Evolutionary conservation across 2,888 invertebrate species (phyloP).

Genomic region (Agapetus fuscipes): DNA sequence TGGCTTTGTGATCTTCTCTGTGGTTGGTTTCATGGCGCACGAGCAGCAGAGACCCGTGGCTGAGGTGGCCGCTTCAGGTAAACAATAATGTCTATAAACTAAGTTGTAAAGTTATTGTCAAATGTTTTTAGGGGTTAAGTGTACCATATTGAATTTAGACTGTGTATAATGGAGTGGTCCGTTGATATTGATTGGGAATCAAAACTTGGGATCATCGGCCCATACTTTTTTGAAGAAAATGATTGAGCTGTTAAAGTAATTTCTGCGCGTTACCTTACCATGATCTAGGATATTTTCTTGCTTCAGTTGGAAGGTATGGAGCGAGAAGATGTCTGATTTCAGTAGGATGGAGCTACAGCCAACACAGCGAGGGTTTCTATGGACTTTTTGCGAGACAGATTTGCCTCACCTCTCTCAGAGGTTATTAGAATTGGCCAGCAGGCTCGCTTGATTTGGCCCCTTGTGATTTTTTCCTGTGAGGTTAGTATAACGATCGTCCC

Average conservation of each 20-base stretch:
- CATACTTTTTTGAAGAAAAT: no score
- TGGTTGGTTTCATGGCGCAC: slow-evolving; percentile 91
- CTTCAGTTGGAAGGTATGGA: no score
- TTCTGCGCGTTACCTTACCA: no score
- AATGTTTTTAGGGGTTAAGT: no score
- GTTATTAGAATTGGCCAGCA: background rate
- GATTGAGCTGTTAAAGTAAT: background rate
- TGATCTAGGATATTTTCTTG: no score
- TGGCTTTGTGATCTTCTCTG: slow-evolving; percentile 89
- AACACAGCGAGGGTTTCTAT: background rate
- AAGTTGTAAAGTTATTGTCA: no score
- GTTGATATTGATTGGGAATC: no score
- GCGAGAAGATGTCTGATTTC: background rate
- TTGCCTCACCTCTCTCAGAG: background rate
- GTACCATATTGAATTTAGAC: no score
- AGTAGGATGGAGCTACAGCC: background rate
- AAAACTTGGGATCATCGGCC: no score
- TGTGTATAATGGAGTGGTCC: no score
- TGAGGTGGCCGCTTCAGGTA: slow-evolving; percentile 90
- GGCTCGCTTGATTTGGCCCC: slow-evolving; percentile 1
- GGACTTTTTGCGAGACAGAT: background rate
- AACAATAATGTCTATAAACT: no score
- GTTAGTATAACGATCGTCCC: slow-evolving; percentile 2
- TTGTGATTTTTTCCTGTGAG: background rate
- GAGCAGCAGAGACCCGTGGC: slow-evolving; percentile 86